phyloP scores from a whole-genome alignment of 1,140 invertebrate species.

The Metopolophium dirhodum region DNA sequence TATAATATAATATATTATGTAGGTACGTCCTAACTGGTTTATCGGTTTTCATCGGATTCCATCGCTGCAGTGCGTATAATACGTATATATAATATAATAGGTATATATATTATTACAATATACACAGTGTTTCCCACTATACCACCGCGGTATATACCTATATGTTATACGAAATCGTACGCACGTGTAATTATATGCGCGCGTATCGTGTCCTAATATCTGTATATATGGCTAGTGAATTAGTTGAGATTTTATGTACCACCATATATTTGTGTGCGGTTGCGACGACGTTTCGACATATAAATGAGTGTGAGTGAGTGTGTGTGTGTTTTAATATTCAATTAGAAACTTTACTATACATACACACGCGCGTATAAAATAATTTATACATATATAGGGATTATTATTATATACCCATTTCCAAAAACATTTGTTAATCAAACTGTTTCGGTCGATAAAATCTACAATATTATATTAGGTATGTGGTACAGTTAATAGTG shows the following conservation, averaged over 20 bases:
- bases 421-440: conserved; percentile 44
- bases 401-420: background rate
- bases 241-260: conserved; percentile 17
- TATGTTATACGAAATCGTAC: conserved; percentile 6
- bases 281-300: background rate
- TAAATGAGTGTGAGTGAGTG: background rate
- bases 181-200: conserved; percentile 31
- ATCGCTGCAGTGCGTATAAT: too few relatives aligned
- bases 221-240: background rate
- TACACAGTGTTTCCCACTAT: background rate
- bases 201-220: background rate
- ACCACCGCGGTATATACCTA: background rate
- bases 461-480: conserved; percentile 3
- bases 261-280: background rate
- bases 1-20: background rate
- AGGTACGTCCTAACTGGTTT: background rate
- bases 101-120: background rate
- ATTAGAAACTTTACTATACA: background rate
- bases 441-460: conserved; percentile 12
- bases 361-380: background rate
- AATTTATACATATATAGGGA: background rate
- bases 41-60: conserved; percentile 41
- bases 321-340: background rate
- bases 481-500: background rate
- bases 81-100: background rate